phyloP scores from a whole-genome alignment of 2,888 invertebrate genomes.

The Limnephilus marmoratus region DNA sequence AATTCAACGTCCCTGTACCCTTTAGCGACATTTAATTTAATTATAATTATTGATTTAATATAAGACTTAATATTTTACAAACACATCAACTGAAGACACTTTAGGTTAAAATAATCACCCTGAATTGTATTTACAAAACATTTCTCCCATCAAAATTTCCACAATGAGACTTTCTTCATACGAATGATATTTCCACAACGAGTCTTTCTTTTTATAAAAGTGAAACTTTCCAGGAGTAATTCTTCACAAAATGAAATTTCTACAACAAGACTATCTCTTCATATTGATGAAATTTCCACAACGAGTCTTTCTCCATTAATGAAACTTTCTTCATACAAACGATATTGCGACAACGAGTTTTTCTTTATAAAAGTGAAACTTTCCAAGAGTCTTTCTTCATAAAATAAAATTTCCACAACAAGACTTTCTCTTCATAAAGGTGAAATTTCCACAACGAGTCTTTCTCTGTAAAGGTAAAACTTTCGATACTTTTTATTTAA shows the following conservation, averaged over 20 bases:
- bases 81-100: constrained; percentile 55
- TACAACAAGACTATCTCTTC: not conserved
- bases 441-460: not conserved
- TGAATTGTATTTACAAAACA: constrained; percentile 53
- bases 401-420: not conserved
- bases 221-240: not conserved
- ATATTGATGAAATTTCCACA: not conserved
- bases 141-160: not conserved
- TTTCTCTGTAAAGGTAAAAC: not conserved
- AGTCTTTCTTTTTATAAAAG: too few relatives aligned
- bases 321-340: too few relatives aligned
- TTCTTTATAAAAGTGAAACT: too few relatives aligned
- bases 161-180: too few relatives aligned
- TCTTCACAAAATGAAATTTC: not conserved
- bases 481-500: not conserved
- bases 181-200: too few relatives aligned
- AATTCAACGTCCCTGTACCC: constrained; percentile 22
- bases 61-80: constrained; percentile 33
- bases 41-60: constrained; percentile 11
- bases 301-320: too few relatives aligned
- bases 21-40: not conserved
- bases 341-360: too few relatives aligned
- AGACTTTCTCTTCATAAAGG: not conserved
- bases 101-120: constrained; percentile 51
- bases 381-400: too few relatives aligned